Conservation (phyloP, 2,113 vertebrate species). For the Elephantulus edwardii region DNA sequence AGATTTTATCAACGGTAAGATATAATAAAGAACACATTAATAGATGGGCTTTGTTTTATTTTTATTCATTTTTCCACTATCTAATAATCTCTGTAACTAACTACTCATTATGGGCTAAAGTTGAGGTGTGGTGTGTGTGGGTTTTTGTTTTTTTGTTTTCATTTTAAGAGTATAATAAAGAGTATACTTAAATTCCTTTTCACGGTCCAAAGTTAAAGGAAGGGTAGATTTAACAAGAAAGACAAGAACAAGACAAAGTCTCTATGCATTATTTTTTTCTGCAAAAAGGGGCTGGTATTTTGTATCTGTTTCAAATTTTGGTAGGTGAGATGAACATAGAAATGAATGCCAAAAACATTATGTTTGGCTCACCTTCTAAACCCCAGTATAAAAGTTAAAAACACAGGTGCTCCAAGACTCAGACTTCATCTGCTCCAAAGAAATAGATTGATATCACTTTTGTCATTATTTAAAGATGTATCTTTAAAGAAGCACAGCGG, state of each 20-base stretch:
- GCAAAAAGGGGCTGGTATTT: background rate
- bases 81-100: background rate
- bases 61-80: background rate
- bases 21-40: background rate
- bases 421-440: constrained; percentile 56
- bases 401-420: constrained; percentile 42
- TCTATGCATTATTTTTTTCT: background rate
- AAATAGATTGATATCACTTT: constrained; percentile 66
- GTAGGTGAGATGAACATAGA: constrained; percentile 16
- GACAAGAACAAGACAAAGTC: constrained; percentile 34
- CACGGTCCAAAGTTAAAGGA: constrained; percentile 1
- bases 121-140: no score
- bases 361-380: constrained; percentile 53
- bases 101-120: no score
- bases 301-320: constrained; percentile 43
- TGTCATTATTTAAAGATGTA: constrained; percentile 48
- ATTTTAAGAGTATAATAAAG: no score
- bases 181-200: background rate
- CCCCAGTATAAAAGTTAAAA: background rate
- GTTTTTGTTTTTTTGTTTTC: no score
- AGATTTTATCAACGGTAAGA: background rate
- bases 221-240: constrained; percentile 52
- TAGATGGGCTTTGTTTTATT: background rate
- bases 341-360: background rate
- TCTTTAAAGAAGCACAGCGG: background rate